phyloP scores from a whole-genome alignment of 2,888 invertebrate species.

The Sminthurides aquaticus region DNA sequence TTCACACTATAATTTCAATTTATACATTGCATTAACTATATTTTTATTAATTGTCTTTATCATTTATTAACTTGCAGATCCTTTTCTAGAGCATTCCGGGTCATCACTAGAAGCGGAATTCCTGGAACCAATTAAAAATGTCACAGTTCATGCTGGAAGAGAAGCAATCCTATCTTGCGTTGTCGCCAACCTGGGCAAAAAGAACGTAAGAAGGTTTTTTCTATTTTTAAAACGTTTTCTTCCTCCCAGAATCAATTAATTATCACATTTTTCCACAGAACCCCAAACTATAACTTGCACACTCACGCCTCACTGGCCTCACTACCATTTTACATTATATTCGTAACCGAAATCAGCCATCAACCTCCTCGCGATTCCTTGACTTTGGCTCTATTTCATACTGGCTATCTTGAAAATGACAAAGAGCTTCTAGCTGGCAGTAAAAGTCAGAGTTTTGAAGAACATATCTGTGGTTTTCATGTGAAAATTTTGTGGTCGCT shows the following conservation, averaged over 20 bases:
- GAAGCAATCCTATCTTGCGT: conserved; percentile 67
- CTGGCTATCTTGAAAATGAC: too few relatives aligned
- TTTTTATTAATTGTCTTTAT: neutral
- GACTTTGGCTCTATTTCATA: too few relatives aligned
- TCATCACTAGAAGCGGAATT: conserved; percentile 55
- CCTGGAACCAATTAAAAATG: conserved; percentile 62
- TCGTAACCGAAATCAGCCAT: too few relatives aligned
- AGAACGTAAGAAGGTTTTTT: conserved; percentile 55
- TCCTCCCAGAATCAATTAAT: neutral
- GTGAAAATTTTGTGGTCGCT: too few relatives aligned
- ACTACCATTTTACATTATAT: too few relatives aligned
- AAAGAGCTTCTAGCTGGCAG: too few relatives aligned
- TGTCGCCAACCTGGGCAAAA: conserved; percentile 64
- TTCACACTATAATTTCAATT: neutral
- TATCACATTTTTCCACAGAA: neutral
- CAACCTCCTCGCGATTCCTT: too few relatives aligned
- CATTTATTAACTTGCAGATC: conserved; percentile 27
- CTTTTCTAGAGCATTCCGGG: conserved; percentile 33
- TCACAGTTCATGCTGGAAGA: conserved; percentile 65
- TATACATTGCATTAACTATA: neutral
- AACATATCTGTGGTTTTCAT: too few relatives aligned
- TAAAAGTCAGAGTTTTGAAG: too few relatives aligned
- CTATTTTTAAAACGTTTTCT: neutral
- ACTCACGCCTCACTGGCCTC: too few relatives aligned
- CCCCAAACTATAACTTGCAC: too few relatives aligned